phyloP scores from a whole-genome alignment of 37 sponge, comb jelly and placozoan species.

The Haliclona indistincta region DNA sequence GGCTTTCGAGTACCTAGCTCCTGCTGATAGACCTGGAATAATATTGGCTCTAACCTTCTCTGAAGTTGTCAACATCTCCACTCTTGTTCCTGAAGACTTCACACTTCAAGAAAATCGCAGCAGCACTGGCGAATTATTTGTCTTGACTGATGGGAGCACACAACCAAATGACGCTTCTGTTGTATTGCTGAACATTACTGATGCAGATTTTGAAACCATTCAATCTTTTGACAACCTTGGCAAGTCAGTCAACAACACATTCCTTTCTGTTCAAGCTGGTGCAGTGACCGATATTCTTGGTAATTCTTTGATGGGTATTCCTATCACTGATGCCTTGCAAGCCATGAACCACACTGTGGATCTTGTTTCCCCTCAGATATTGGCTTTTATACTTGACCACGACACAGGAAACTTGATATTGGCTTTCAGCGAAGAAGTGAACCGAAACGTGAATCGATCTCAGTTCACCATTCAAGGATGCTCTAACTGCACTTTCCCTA shows the following conservation, averaged over 20 bases:
- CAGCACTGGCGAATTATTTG: conserved; percentile 8
- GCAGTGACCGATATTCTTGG: conserved; percentile 59
- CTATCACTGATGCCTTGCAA: conserved; percentile 44
- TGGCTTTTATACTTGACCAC: conserved; percentile 62
- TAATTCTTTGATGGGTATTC: conserved; percentile 29
- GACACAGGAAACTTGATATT: conserved; percentile 50
- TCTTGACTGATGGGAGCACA: conserved; percentile 46
- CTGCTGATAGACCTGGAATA: conserved; percentile 74
- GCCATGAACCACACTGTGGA: conserved; percentile 68
- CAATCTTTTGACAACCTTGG: conserved; percentile 37
- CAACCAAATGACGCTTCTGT: conserved; percentile 13
- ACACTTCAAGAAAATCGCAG: conserved; percentile 52
- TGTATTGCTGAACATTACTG: conserved; percentile 53
- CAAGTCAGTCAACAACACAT: conserved; percentile 56
- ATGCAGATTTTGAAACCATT: conserved; percentile 59
- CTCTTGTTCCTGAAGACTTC: conserved; percentile 39
- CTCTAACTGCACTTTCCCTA: conserved; percentile 25
- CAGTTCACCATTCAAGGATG: conserved; percentile 49
- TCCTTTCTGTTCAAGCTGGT: conserved; percentile 36
- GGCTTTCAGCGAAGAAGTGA: conserved; percentile 79
- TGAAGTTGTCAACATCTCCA: conserved; percentile 60
- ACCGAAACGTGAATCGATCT: conserved; percentile 35
- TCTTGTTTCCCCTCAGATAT: conserved; percentile 56
- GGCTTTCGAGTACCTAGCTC: conserved; percentile 61
- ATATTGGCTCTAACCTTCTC: conserved; percentile 66